These are phyloP conservation scores for Cheilosia soror DNA, from an alignment of 2,888 invertebrate species.

Conservation along the genomic window DNA sequence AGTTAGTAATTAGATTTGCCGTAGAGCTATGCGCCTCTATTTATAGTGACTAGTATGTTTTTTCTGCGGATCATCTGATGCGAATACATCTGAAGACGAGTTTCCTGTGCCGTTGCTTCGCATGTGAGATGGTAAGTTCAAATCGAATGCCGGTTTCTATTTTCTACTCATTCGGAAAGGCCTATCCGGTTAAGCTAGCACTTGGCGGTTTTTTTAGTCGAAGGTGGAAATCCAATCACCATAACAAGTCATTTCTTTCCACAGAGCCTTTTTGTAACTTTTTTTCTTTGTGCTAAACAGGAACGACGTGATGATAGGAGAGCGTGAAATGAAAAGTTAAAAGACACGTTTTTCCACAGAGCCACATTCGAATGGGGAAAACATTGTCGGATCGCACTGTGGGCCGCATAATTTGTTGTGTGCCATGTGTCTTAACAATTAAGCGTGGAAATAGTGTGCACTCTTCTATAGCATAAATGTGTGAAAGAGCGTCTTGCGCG, in stretches of 20 bases:
- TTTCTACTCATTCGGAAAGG: slow-evolving; percentile 62
- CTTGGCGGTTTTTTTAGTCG: slow-evolving; percentile 19
- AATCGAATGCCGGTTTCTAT: slow-evolving; percentile 62
- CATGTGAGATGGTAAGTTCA: slow-evolving; percentile 31
- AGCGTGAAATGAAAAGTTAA: slow-evolving; percentile 61
- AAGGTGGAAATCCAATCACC: slow-evolving; percentile 10
- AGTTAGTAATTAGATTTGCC: slow-evolving; percentile 81
- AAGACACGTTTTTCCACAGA: slow-evolving; percentile 59
- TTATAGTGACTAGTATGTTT: slow-evolving; percentile 75
- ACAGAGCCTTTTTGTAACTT: slow-evolving; percentile 9
- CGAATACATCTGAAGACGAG: slow-evolving; percentile 45
- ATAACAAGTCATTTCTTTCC: slow-evolving; percentile 22
- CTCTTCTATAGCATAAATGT: slow-evolving; percentile 2
- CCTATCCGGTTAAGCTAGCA: slow-evolving; percentile 60
- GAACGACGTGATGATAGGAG: slow-evolving; percentile 26
- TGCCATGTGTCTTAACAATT: slow-evolving; percentile 52
- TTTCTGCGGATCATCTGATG: slow-evolving; percentile 18
- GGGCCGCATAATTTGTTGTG: slow-evolving; percentile 31
- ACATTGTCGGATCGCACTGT: slow-evolving; percentile 9
- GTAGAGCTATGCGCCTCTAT: slow-evolving; percentile 76
- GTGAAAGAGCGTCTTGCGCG: slow-evolving; percentile 23
- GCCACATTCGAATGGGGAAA: slow-evolving; percentile 30
- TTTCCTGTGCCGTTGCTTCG: slow-evolving; percentile 54
- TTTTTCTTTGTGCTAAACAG: slow-evolving; percentile 3
- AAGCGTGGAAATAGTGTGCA: slow-evolving; percentile 13